phyloP scores from a whole-genome alignment of 1,140 invertebrate species.

The Dysdera silvatica region DNA sequence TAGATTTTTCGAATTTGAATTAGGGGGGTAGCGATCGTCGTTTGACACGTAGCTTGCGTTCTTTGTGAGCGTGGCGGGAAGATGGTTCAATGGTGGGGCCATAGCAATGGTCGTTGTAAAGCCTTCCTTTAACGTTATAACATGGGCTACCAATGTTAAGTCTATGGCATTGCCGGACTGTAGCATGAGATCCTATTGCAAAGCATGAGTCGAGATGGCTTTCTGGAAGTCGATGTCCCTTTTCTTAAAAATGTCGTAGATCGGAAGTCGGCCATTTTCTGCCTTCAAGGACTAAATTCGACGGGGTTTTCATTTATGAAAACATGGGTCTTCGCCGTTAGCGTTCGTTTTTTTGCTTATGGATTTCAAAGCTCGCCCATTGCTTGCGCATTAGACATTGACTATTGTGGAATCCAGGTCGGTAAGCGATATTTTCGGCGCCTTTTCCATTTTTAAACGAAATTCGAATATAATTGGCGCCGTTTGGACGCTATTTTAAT shows the following conservation, averaged over 20 bases:
- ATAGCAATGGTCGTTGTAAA: constrained; percentile 26
- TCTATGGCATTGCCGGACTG: constrained; percentile 24
- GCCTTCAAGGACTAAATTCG: constrained; percentile 23
- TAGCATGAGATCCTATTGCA: constrained; percentile 2
- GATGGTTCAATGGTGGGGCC: not conserved
- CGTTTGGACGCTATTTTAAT: no score
- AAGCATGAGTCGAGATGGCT: not conserved
- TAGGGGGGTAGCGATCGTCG: not conserved
- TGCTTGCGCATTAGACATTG: not conserved
- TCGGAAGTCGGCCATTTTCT: constrained; percentile 25
- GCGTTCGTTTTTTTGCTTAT: not conserved
- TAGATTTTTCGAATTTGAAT: constrained; percentile 4
- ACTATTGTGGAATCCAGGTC: not conserved
- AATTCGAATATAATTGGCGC: not conserved
- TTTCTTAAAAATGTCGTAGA: constrained; percentile 13
- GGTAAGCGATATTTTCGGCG: no score
- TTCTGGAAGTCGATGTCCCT: constrained; percentile 9
- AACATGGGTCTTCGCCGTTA: constrained; percentile 17
- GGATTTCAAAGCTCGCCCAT: not conserved
- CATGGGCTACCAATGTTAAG: constrained; percentile 29
- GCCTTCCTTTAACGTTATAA: constrained; percentile 28
- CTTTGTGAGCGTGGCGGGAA: constrained; percentile 11
- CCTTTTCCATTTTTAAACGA: not conserved
- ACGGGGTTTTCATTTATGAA: constrained; percentile 31
- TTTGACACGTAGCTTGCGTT: not conserved